phyloP scores from a whole-genome alignment of 2,888 invertebrate species.

The Tetragonula carbonaria region DNA sequence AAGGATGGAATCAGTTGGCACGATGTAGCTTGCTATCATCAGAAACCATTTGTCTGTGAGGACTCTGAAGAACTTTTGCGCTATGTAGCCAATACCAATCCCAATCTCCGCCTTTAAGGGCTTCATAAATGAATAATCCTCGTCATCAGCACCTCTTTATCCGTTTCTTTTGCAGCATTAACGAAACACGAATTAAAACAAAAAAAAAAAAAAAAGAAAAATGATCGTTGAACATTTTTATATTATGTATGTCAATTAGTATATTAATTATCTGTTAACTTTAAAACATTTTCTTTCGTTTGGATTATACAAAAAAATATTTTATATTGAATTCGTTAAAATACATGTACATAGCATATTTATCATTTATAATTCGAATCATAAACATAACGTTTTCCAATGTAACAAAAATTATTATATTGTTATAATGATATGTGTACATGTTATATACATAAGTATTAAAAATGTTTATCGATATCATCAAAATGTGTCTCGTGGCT shows the following conservation, averaged over 20 bases:
- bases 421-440: conserved; percentile 6
- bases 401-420: too few relatives aligned
- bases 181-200: conserved; percentile 32
- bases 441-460: conserved; percentile 9
- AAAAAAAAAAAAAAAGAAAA: background rate
- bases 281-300: background rate
- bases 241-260: background rate
- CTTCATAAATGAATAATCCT: conserved; percentile 49
- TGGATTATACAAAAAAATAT: background rate
- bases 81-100: conserved; percentile 94
- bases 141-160: conserved; percentile 58
- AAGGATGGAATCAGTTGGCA: conserved; percentile 97
- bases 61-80: conserved; percentile 94
- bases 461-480: conserved; percentile 29
- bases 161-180: conserved; percentile 17
- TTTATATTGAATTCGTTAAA: background rate
- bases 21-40: conserved; percentile 96
- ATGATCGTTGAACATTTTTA: conserved; percentile 3
- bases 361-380: background rate
- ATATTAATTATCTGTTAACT: background rate
- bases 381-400: too few relatives aligned
- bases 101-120: conserved; percentile 89
- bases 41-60: conserved; percentile 96
- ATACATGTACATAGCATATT: too few relatives aligned
- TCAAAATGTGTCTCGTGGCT: conserved; percentile 66